A percentile compares a stretch with the other conserved stretches of the same genome.
Evolutionary conservation across 2,113 vertebrate species (phyloP).

Genomic region (Hoplias malabaricus): DNA sequence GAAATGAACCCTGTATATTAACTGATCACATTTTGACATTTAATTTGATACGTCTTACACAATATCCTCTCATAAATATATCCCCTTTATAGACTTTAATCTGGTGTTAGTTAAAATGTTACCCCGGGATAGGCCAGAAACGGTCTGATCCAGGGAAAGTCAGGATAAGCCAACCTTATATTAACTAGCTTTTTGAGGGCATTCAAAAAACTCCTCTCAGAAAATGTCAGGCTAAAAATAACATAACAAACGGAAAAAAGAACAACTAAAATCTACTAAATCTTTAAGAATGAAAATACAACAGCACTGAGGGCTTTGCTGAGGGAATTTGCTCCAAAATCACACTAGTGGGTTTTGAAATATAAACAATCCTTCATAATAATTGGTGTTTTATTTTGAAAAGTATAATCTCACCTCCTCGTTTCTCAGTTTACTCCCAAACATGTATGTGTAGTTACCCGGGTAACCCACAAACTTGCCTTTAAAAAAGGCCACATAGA

Average conservation of each 20-base stretch:
- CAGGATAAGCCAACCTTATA: not conserved
- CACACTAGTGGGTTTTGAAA: too few relatives aligned
- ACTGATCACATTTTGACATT: not conserved
- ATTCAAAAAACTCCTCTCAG: too few relatives aligned
- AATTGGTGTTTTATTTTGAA: not conserved
- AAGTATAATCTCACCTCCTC: conserved; percentile 76
- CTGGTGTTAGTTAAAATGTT: not conserved
- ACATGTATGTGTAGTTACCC: conserved; percentile 80
- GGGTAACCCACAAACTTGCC: conserved; percentile 89
- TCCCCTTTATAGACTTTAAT: not conserved
- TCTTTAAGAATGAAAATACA: too few relatives aligned
- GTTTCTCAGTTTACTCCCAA: conserved; percentile 73
- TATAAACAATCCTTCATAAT: too few relatives aligned
- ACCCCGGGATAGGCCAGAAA: not conserved
- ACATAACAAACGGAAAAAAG: too few relatives aligned
- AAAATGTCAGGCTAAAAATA: too few relatives aligned
- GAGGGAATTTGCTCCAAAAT: too few relatives aligned
- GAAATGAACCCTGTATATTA: not conserved
- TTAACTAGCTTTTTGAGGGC: too few relatives aligned
- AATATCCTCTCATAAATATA: not conserved
- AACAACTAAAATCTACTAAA: too few relatives aligned
- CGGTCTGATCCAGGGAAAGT: not conserved
- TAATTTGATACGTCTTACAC: not conserved
- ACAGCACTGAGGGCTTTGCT: too few relatives aligned
- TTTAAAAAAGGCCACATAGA: conserved; percentile 97